A percentile compares a stretch with the other conserved stretches of the same genome.
These are phyloP conservation scores for Charanyca ferruginea DNA, from an alignment of 2,888 invertebrate species.

Conservation along the genomic window DNA sequence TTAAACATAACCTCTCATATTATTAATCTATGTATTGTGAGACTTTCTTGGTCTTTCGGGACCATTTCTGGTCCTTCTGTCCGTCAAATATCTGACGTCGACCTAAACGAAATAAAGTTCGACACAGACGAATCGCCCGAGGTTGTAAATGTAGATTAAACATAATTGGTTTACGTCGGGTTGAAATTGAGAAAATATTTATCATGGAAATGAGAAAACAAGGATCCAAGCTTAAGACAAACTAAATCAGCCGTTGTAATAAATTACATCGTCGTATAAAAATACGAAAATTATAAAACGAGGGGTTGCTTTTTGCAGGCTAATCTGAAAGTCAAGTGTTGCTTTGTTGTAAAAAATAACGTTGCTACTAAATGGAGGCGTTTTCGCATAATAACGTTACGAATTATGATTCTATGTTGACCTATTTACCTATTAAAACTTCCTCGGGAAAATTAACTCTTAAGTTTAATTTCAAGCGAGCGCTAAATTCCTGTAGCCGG, in stretches of 20 bases:
- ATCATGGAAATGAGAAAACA: slow-evolving; percentile 74
- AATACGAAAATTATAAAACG: slow-evolving; percentile 50
- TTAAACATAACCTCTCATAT: not conserved
- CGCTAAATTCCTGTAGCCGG: slow-evolving; percentile 15
- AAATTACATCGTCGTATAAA: slow-evolving; percentile 67
- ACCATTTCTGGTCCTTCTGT: not conserved
- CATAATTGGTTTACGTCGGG: slow-evolving; percentile 70
- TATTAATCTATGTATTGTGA: not conserved
- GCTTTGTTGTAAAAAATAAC: slow-evolving; percentile 46
- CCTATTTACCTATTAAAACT: slow-evolving; percentile 52
- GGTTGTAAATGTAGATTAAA: slow-evolving; percentile 69
- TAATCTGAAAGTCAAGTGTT: slow-evolving; percentile 59
- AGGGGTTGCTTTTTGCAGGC: slow-evolving; percentile 32
- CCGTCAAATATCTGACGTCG: slow-evolving; percentile 12
- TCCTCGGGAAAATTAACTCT: slow-evolving; percentile 42
- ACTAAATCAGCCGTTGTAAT: slow-evolving; percentile 66
- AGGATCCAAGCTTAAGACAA: slow-evolving; percentile 67
- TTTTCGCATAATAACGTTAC: slow-evolving; percentile 46
- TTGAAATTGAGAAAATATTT: slow-evolving; percentile 75
- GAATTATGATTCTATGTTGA: slow-evolving; percentile 53
- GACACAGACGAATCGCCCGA: slow-evolving; percentile 43
- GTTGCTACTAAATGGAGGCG: slow-evolving; percentile 42
- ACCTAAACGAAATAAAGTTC: slow-evolving; percentile 54
- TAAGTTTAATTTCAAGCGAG: slow-evolving; percentile 37
- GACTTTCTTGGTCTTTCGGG: not conserved